Evolutionary conservation across 2,113 vertebrate species (phyloP).

Genomic region (Rhinolophus ferrumequinum): DNA sequence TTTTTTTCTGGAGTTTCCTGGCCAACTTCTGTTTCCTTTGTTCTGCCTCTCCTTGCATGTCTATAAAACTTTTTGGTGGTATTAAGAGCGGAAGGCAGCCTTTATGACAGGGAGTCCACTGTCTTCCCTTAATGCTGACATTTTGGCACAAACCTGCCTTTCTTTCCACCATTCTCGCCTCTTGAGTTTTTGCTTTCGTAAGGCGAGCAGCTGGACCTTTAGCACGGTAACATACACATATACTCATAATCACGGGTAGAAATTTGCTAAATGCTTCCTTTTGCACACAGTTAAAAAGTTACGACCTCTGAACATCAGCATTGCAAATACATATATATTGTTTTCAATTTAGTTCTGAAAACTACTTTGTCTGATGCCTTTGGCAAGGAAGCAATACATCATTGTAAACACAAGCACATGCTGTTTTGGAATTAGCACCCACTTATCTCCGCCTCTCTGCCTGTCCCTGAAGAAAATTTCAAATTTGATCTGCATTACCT

Average conservation of each 20-base stretch:
- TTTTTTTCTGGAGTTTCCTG: too few species aligned
- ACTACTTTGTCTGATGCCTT: slow-evolving; percentile 40
- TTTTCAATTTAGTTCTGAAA: slow-evolving; percentile 53
- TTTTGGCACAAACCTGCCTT: too few species aligned
- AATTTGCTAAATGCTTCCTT: slow-evolving; percentile 8
- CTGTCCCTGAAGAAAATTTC: slow-evolving; percentile 50
- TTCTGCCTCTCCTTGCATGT: too few species aligned
- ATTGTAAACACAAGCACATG: slow-evolving; percentile 22
- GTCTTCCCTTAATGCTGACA: too few species aligned
- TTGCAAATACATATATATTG: slow-evolving; percentile 30
- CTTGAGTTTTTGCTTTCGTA: too few species aligned
- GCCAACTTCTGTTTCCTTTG: too few species aligned
- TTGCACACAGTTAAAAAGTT: slow-evolving; percentile 35
- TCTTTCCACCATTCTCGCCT: too few species aligned
- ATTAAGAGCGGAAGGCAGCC: too few species aligned
- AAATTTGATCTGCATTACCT: slow-evolving; percentile 51
- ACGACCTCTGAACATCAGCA: slow-evolving; percentile 43
- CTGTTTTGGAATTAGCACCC: slow-evolving; percentile 31
- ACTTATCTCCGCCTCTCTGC: background rate
- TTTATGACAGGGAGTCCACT: too few species aligned
- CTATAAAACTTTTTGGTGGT: too few species aligned
- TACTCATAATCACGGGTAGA: background rate
- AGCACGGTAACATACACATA: too few species aligned
- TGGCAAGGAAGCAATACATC: slow-evolving; percentile 41
- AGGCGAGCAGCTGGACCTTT: too few species aligned